phyloP scores from a whole-genome alignment of 92 coral and sea anemone genomes.

The Parazoanthus darwini region DNA sequence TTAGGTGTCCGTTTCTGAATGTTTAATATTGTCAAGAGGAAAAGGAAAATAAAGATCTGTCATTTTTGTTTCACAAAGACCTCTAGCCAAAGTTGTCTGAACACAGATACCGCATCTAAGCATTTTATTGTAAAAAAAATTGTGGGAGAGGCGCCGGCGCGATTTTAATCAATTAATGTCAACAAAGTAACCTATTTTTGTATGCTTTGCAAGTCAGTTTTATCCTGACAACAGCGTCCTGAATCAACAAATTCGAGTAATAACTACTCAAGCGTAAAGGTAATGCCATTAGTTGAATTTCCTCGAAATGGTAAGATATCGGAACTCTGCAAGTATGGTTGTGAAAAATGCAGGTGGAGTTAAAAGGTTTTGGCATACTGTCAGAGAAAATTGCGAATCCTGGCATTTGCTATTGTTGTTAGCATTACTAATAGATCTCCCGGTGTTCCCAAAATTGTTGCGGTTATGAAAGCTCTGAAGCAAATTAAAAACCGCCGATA shows the following conservation, averaged over 20 bases:
- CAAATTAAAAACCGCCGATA: slow-evolving; percentile 35
- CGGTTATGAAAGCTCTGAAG: slow-evolving; percentile 25
- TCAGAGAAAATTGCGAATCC: slow-evolving; percentile 1
- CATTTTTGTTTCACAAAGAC: not conserved
- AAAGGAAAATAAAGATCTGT: no score
- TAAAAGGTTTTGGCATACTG: not conserved
- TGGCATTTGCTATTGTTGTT: slow-evolving; percentile 3
- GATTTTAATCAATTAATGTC: slow-evolving; percentile 13
- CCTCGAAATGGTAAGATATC: not conserved
- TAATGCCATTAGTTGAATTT: not conserved
- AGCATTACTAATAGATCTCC: slow-evolving; percentile 16
- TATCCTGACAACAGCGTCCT: not conserved
- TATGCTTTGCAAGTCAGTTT: slow-evolving; percentile 2
- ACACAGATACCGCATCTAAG: not conserved
- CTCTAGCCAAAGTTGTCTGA: not conserved
- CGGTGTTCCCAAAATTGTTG: slow-evolving; percentile 4
- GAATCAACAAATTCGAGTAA: not conserved
- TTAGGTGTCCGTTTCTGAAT: not conserved
- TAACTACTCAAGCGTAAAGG: not conserved
- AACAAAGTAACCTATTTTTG: slow-evolving; percentile 30
- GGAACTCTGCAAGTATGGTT: not conserved
- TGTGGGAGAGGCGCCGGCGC: slow-evolving; percentile 6
- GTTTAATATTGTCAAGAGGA: not conserved
- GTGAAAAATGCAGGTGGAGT: slow-evolving; percentile 8
- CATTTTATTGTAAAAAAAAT: not conserved